Base-by-base conservation (phyloP, 2,797 vertebrate genomes). In the Sebastes oblongus region DNA sequence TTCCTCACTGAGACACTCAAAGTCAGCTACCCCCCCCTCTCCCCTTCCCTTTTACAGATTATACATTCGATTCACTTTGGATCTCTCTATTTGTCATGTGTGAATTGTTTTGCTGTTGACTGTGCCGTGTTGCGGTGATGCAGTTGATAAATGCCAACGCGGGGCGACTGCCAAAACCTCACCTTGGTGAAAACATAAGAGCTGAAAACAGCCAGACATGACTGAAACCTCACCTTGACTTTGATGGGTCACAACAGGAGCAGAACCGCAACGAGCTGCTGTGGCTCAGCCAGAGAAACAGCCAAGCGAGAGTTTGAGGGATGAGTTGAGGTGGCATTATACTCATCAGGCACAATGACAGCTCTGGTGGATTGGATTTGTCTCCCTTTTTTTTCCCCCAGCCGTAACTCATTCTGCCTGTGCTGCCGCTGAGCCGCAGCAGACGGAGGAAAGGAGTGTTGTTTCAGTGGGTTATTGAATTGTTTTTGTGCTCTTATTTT, bases 21-120 rank as follows among this genome's bases (percentile, higher is more conserved):
- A 77, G 67, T 78, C 77, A 69, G 59, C 76, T 25, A 24, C 24
- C 4, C 8, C n/a, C 46, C 52, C 55, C 65, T 27, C 58, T 27
- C 27, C 0, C 29, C 22, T 64, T 32, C 58, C 46, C 72, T 27
- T 72, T 76, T 12, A 3, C 70, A 86, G 91, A 92, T 93, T 92
- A 89, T 77, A 91, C 86, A 84, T 93, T 92, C 81, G 76, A 87
- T 92, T 89, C 91, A 81, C 84, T 86, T 66, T 76, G 86, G 87
- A 89, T 90, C 78, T 78, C 87, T 89, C 85, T 84, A 92, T 94
- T 83, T 50, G 75, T 92, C 91, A 93, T 89, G 75, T 86, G 88
- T 88, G 81, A 89, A 75, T 79, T 85, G 83, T 88, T 81, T 85
- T 66, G 85, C 61, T 78, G 72, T 78, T 77, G 75, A 77, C 73